Conservation (phyloP, 2,888 invertebrate species). For the Papilio elwesi region DNA sequence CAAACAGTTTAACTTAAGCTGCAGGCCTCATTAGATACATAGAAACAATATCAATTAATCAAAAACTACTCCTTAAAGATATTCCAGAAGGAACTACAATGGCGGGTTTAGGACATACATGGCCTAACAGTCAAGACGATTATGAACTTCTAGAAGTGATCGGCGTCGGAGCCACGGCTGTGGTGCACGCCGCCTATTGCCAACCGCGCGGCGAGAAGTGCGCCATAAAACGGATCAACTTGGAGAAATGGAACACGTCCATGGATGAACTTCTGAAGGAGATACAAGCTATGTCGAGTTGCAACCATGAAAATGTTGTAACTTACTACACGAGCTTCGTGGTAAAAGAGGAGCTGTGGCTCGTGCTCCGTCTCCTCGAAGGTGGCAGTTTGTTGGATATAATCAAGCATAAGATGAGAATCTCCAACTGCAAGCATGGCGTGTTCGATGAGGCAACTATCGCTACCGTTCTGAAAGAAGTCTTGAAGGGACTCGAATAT, state of each 20-base stretch:
- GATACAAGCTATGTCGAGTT: slow-evolving; percentile 99
- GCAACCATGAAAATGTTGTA: slow-evolving; percentile 99
- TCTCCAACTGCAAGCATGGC: slow-evolving; percentile 96
- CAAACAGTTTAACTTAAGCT: slow-evolving; percentile 59
- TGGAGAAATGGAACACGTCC: slow-evolving; percentile 99
- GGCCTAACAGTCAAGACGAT: slow-evolving; percentile 97
- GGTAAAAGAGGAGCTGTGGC: slow-evolving; percentile 98
- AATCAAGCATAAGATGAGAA: slow-evolving; percentile 97
- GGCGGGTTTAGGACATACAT: slow-evolving; percentile 81
- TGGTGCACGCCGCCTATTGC: slow-evolving; percentile 98
- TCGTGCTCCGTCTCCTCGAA: slow-evolving; percentile 97
- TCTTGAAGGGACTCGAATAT: slow-evolving; percentile 98
- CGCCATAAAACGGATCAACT: slow-evolving; percentile 99
- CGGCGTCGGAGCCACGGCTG: slow-evolving; percentile 98
- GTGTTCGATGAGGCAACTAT: slow-evolving; percentile 99
- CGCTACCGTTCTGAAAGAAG: slow-evolving; percentile 98
- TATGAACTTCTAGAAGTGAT: slow-evolving; percentile 97
- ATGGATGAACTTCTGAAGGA: slow-evolving; percentile 98
- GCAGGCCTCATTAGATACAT: slow-evolving; percentile 68
- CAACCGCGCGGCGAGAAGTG: slow-evolving; percentile 97
- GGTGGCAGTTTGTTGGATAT: slow-evolving; percentile 95
- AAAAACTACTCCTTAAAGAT: neutral
- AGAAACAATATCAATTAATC: slow-evolving; percentile 73
- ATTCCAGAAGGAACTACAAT: slow-evolving; percentile 50
- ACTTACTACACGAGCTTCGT: slow-evolving; percentile 99